A percentile compares a stretch with the other conserved stretches of the same genome.
Evolutionary conservation across 2,113 vertebrate genomes (phyloP).

Genomic region (Pica pica): DNA sequence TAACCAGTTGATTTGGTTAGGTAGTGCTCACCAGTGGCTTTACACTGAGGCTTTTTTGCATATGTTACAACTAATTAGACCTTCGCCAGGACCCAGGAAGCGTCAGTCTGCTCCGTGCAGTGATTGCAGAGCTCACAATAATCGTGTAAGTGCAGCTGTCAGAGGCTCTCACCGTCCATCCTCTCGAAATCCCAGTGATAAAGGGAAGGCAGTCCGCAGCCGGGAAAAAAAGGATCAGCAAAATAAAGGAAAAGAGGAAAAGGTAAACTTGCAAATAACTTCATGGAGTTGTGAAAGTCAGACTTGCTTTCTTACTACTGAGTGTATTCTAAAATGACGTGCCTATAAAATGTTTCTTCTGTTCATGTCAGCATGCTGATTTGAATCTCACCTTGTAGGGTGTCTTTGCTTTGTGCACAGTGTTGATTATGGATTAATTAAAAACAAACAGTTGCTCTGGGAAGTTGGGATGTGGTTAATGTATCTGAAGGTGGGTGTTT

Average conservation of each 20-base stretch:
- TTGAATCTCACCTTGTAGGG: background rate
- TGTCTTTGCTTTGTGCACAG: background rate
- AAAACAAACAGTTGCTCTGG: background rate
- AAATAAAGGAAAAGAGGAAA: constrained; percentile 87
- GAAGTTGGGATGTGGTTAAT: background rate
- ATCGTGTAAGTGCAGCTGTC: constrained; percentile 75
- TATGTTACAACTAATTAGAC: constrained; percentile 66
- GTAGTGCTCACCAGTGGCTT: background rate
- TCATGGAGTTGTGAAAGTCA: background rate
- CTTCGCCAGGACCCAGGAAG: constrained; percentile 81
- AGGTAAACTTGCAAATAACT: constrained; percentile 73
- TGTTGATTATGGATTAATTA: background rate
- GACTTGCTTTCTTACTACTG: background rate
- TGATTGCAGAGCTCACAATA: constrained; percentile 82
- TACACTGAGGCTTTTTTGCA: constrained; percentile 42
- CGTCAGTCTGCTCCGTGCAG: constrained; percentile 78
- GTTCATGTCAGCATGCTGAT: background rate
- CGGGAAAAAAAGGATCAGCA: constrained; percentile 87
- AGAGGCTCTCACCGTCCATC: constrained; percentile 79
- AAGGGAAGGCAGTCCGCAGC: constrained; percentile 76
- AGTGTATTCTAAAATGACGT: background rate
- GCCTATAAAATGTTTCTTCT: background rate
- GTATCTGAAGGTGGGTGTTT: background rate
- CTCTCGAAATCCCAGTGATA: constrained; percentile 77
- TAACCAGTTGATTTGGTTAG: background rate